A percentile compares a stretch with the other conserved stretches of the same genome.
Evolutionary conservation across 92 coral and sea anemone species (phyloP).

Genomic region (Nematostella vectensis): DNA sequence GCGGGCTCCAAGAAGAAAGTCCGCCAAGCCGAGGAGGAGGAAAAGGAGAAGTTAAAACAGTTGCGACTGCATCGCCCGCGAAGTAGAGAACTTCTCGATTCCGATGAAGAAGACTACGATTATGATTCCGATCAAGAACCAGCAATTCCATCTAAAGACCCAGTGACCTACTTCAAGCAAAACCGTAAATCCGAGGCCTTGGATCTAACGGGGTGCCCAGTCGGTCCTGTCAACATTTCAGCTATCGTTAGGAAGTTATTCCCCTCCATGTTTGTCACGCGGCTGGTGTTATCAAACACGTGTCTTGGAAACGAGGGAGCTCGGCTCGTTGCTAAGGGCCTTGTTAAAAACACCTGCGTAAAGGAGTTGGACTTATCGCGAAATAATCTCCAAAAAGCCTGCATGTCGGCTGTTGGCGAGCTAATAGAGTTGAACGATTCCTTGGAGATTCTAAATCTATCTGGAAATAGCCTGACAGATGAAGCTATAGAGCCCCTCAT

Average conservation of each 20-base stretch:
- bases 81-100: too few relatives aligned
- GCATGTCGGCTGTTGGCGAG: conserved; percentile 42
- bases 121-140: not conserved
- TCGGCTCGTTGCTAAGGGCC: conserved; percentile 48
- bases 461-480: conserved; percentile 63
- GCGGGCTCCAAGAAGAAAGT: conserved; percentile 19
- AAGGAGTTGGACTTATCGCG: conserved; percentile 63
- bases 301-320: conserved; percentile 76
- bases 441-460: conserved; percentile 43
- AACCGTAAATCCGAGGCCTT: conserved; percentile 18
- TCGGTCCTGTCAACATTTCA: conserved; percentile 30
- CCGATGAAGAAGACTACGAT: conserved; percentile 2
- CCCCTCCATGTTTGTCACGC: conserved; percentile 34
- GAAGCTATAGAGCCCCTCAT: conserved; percentile 34
- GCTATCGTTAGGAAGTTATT: conserved; percentile 32
- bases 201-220: conserved; percentile 25
- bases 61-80: not conserved
- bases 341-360: conserved; percentile 33
- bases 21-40: conserved; percentile 10
- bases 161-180: conserved; percentile 37
- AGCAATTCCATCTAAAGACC: conserved; percentile 8
- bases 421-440: conserved; percentile 37
- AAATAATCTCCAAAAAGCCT: conserved; percentile 42
- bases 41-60: not conserved
- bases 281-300: conserved; percentile 47